Evolutionary conservation across 2,113 vertebrate species (phyloP).

Genomic region (Cyanoramphus novaezelandiae): DNA sequence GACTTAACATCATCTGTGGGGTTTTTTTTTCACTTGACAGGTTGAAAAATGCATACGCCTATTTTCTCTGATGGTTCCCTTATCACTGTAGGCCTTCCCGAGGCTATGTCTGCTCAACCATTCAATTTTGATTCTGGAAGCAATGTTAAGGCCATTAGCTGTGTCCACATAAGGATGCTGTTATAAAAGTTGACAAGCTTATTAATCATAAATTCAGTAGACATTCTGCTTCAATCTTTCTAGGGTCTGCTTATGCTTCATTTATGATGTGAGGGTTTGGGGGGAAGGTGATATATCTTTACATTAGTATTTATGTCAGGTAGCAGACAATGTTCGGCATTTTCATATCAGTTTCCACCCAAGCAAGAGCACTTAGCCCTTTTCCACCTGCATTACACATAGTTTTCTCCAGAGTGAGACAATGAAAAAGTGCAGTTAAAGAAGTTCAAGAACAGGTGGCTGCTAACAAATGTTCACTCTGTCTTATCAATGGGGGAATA

Average conservation of each 20-base stretch:
- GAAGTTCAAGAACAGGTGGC: conserved; percentile 35
- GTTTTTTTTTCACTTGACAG: conserved; percentile 47
- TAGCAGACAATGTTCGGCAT: neutral
- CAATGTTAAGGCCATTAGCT: conserved; percentile 43
- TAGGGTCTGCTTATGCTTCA: conserved; percentile 35
- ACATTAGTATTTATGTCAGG: neutral
- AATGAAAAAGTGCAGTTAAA: neutral
- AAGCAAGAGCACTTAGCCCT: neutral
- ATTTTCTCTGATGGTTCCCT: conserved; percentile 46
- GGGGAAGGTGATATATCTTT: neutral
- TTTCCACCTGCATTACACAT: neutral
- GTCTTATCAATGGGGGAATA: neutral
- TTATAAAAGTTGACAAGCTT: conserved; percentile 51
- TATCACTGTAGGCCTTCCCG: neutral
- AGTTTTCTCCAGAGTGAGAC: neutral
- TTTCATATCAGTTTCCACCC: neutral
- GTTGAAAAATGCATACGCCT: conserved; percentile 33
- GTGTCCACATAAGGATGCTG: conserved; percentile 35
- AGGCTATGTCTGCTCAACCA: conserved; percentile 37
- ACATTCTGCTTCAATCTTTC: neutral
- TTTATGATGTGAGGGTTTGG: neutral
- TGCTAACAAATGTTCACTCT: neutral
- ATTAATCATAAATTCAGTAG: conserved; percentile 59
- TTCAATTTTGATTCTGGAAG: conserved; percentile 55
- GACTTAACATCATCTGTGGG: conserved; percentile 1